These are phyloP conservation scores for Proisotoma minuta DNA, from an alignment of 2,888 invertebrate genomes.

Conservation along the genomic window DNA sequence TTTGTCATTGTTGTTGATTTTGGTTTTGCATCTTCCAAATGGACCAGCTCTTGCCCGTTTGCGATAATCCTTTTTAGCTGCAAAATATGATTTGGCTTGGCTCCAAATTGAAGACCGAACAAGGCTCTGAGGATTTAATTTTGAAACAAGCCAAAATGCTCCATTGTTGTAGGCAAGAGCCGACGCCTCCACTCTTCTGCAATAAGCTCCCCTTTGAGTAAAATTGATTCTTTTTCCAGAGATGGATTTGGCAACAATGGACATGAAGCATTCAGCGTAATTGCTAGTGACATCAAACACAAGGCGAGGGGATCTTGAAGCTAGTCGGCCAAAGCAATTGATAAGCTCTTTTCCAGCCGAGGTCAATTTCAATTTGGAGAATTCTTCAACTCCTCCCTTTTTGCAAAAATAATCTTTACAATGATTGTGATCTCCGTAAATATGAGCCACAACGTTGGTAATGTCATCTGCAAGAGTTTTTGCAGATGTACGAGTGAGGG, in stretches of 20 bases:
- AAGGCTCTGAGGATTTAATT: not conserved
- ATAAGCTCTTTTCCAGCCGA: not conserved
- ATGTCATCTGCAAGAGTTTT: constrained; percentile 16
- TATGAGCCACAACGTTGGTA: constrained; percentile 21
- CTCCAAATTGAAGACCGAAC: not conserved
- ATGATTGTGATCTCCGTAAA: constrained; percentile 19
- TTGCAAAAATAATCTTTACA: constrained; percentile 22
- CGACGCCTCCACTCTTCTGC: not conserved
- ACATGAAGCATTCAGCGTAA: constrained; percentile 18
- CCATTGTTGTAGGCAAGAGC: not conserved
- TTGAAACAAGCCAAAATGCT: not conserved
- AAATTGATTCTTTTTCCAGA: constrained; percentile 22
- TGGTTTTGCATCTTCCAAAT: not conserved
- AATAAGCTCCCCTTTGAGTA: not conserved
- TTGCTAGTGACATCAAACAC: constrained; percentile 13
- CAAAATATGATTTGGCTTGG: not conserved
- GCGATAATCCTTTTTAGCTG: not conserved
- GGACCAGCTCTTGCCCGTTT: not conserved
- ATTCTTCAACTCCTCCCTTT: not conserved
- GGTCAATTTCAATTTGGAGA: not conserved
- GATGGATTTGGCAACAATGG: not conserved
- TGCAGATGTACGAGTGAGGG: not conserved
- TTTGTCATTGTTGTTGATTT: not conserved
- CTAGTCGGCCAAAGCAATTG: not conserved
- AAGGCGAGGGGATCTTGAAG: constrained; percentile 2